A percentile compares a stretch with the other conserved stretches of the same genome.
Evolutionary conservation across 1,140 invertebrate species (phyloP).

Genomic region (Branchinecta lindahli): DNA sequence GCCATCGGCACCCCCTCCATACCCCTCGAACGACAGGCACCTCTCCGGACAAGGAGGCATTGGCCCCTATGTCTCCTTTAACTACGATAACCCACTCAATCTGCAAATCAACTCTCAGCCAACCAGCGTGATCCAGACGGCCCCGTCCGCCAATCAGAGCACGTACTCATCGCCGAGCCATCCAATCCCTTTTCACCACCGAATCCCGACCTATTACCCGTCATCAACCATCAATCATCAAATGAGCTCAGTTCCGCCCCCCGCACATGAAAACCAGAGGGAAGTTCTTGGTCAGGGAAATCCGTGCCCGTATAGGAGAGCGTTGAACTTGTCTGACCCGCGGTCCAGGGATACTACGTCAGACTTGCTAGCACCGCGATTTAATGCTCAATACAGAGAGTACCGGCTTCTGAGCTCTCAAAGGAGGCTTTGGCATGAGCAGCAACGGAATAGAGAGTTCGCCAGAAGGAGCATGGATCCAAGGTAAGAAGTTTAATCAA

Average conservation of each 20-base stretch:
- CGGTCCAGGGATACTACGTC: background rate
- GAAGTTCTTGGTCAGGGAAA: background rate
- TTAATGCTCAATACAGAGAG: background rate
- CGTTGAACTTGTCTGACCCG: background rate
- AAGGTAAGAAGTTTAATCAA: background rate
- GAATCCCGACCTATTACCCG: background rate
- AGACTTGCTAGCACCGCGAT: background rate
- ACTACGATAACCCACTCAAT: background rate
- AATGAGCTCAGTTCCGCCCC: background rate
- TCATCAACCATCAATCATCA: background rate
- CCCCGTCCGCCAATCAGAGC: background rate
- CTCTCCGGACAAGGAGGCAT: background rate
- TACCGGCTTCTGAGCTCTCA: background rate
- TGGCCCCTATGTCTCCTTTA: background rate
- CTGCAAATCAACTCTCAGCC: background rate
- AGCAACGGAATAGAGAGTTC: background rate
- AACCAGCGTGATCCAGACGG: background rate
- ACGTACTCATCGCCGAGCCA: background rate
- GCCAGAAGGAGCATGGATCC: background rate
- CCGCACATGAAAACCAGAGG: background rate
- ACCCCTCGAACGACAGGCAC: background rate
- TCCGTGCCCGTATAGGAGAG: background rate
- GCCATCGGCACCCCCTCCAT: background rate
- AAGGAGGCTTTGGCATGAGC: background rate
- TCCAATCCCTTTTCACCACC: background rate